Conservation (phyloP, 2,797 vertebrate species). For the Galago senegalensis region DNA sequence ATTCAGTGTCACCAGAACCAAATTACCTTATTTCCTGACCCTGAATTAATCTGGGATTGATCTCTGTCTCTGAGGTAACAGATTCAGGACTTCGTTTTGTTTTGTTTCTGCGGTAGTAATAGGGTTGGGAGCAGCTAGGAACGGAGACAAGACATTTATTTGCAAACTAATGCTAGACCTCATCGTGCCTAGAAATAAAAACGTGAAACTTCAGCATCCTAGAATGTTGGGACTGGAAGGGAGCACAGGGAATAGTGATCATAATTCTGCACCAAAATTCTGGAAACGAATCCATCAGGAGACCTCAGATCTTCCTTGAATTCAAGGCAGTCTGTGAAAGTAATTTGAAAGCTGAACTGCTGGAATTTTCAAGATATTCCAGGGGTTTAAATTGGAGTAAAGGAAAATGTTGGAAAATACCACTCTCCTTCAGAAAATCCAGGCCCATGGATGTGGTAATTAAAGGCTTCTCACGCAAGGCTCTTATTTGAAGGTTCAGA, state of each 20-base stretch:
- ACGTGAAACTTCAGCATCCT: not conserved
- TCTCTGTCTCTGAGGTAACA: conserved; percentile 80
- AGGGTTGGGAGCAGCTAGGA: not conserved
- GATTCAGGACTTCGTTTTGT: conserved; percentile 63
- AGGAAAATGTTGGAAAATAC: not conserved
- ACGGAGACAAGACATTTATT: conserved; percentile 9
- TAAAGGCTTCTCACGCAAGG: not conserved
- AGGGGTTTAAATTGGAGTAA: not conserved
- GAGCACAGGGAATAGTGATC: not conserved
- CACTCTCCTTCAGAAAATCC: not conserved
- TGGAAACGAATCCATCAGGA: conserved; percentile 3
- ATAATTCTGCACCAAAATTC: conserved; percentile 47
- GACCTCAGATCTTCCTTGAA: conserved; percentile 15
- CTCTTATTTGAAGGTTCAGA: not conserved
- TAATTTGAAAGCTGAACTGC: conserved; percentile 2
- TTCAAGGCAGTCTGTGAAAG: not conserved
- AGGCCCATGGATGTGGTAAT: not conserved
- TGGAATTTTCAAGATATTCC: conserved; percentile 4
- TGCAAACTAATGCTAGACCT: conserved; percentile 1
- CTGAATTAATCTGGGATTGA: conserved; percentile 75
- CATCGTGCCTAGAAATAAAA: conserved; percentile 10
- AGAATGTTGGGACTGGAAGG: not conserved
- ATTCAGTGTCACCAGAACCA: conserved; percentile 76
- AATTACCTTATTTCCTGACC: conserved; percentile 82
- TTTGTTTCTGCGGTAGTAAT: conserved; percentile 18